phyloP scores from a whole-genome alignment of 1,140 invertebrate species.

The Meloidogyne exigua region DNA sequence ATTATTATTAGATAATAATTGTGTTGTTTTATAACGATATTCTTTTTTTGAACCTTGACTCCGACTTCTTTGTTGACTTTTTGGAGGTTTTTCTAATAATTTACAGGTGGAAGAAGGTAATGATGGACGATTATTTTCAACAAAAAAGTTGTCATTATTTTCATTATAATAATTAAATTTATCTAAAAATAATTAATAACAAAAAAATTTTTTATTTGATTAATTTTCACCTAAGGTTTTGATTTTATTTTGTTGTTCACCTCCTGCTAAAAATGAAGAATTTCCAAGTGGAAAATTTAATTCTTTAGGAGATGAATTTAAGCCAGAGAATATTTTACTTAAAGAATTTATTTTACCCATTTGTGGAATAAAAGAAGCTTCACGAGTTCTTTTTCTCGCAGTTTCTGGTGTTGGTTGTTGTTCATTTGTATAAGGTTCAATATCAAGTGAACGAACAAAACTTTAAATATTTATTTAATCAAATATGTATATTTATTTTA shows the following conservation, averaged over 20 bases:
- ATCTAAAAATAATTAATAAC: background rate
- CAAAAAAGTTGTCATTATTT: background rate
- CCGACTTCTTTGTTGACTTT: background rate
- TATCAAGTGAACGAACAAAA: conserved; percentile 54
- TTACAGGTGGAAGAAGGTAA: background rate
- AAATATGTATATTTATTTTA: conserved; percentile 22
- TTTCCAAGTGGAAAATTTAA: conserved; percentile 2
- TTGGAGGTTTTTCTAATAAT: conserved; percentile 5
- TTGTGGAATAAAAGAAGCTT: conserved; percentile 16
- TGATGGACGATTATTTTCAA: too few species aligned
- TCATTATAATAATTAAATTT: conserved; percentile 1
- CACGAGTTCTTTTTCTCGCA: background rate
- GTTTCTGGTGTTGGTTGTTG: conserved; percentile 17
- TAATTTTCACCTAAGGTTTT: background rate
- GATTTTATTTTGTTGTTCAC: background rate
- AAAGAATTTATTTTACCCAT: conserved; percentile 9
- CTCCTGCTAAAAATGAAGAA: background rate
- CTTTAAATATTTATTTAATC: conserved; percentile 24
- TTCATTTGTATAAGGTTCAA: conserved; percentile 41
- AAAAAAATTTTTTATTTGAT: background rate
- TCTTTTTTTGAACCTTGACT: background rate
- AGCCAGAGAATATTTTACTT: background rate
- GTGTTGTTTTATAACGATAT: background rate
- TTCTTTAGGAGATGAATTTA: background rate
- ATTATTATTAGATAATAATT: too few species aligned